phyloP scores from a whole-genome alignment of 2,888 invertebrate genomes.

The Eumacrocentrus americanus region DNA sequence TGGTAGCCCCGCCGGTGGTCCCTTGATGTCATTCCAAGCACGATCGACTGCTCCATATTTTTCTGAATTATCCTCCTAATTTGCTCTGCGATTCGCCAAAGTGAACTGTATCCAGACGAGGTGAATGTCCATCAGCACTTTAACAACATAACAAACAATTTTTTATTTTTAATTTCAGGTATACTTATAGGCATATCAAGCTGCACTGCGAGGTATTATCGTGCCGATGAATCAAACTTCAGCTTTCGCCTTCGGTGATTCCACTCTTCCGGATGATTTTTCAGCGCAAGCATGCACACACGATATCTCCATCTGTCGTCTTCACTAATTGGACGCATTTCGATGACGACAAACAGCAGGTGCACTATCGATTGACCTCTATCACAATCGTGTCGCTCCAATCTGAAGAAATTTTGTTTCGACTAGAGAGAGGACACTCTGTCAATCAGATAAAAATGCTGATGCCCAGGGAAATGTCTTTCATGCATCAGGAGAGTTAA shows the following conservation, averaged over 20 bases:
- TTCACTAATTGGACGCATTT: not conserved
- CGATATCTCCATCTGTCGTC: not conserved
- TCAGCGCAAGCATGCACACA: not conserved
- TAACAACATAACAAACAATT: too few relatives aligned
- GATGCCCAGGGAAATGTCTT: not conserved
- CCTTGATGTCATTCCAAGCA: conserved; percentile 22
- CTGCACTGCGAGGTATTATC: too few relatives aligned
- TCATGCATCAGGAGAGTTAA: conserved; percentile 39
- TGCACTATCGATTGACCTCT: not conserved
- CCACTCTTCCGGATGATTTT: too few relatives aligned
- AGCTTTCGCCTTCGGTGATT: too few relatives aligned
- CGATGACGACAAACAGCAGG: not conserved
- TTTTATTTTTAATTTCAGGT: too few relatives aligned
- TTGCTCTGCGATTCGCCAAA: too few relatives aligned
- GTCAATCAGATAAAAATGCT: not conserved
- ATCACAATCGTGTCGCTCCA: not conserved
- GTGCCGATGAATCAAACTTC: too few relatives aligned
- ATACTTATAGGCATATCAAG: too few relatives aligned
- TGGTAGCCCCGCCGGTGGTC: conserved; percentile 36
- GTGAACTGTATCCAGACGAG: too few relatives aligned
- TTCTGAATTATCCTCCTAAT: not conserved
- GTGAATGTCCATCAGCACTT: too few relatives aligned
- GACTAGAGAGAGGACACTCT: not conserved
- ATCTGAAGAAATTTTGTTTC: not conserved
- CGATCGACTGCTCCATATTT: not conserved